phyloP scores from a whole-genome alignment of 1,140 invertebrate genomes.

The Hormaphis cornu region DNA sequence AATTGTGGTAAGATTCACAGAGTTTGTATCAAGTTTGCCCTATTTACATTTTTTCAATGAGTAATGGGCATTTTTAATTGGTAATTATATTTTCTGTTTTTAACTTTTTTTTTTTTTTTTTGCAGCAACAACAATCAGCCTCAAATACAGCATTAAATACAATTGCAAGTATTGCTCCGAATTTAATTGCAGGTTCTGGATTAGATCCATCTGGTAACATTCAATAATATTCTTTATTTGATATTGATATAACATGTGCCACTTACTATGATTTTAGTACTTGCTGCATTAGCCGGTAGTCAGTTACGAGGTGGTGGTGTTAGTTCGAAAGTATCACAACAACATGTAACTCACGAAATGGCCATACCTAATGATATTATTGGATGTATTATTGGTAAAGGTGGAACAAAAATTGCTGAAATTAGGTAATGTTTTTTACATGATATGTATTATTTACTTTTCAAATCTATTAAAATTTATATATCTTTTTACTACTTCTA shows the following conservation, averaged over 20 bases:
- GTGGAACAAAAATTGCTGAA: constrained; percentile 62
- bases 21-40: too few species aligned
- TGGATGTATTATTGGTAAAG: constrained; percentile 58
- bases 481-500: too few species aligned
- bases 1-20: too few species aligned
- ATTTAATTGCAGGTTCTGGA: constrained; percentile 20
- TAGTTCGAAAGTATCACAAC: constrained; percentile 2
- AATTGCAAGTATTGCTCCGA: constrained; percentile 19
- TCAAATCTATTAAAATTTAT: too few species aligned
- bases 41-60: too few species aligned
- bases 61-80: too few species aligned
- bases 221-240: neutral
- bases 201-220: constrained; percentile 13
- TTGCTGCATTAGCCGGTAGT: constrained; percentile 34
- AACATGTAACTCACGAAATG: constrained; percentile 56
- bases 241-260: neutral
- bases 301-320: constrained; percentile 33
- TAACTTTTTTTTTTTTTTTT: neutral
- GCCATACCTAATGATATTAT: constrained; percentile 56
- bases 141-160: constrained; percentile 13
- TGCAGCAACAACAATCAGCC: constrained; percentile 2
- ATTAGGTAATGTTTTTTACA: constrained; percentile 49
- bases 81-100: too few species aligned
- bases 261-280: constrained; percentile 8
- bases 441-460: neutral